Conservation (phyloP, 2,888 invertebrate genomes). For the Mythimna loreyi region DNA sequence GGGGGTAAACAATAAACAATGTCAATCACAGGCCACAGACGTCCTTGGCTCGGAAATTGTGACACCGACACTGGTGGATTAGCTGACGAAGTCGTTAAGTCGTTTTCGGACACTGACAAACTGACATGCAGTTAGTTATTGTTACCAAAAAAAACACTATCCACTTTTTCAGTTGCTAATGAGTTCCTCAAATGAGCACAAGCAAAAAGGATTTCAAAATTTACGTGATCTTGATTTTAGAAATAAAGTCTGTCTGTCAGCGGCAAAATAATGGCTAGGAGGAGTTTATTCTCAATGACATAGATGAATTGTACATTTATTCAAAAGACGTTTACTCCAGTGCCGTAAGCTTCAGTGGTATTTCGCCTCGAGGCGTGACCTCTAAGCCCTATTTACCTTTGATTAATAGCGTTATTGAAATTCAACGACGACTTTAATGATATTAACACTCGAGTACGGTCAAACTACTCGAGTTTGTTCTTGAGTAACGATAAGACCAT, state of each 20-base stretch:
- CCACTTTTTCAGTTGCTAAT: slow-evolving; percentile 20
- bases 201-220: slow-evolving; percentile 17
- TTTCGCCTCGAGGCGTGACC: slow-evolving; percentile 50
- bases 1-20: slow-evolving; percentile 81
- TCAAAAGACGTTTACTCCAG: slow-evolving; percentile 22
- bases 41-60: slow-evolving; percentile 74
- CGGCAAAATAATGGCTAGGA: not conserved
- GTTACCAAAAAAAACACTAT: slow-evolving; percentile 23
- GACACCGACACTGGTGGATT: slow-evolving; percentile 56
- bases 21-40: slow-evolving; percentile 74
- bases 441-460: slow-evolving; percentile 37
- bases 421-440: slow-evolving; percentile 49
- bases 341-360: slow-evolving; percentile 33
- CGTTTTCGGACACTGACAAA: slow-evolving; percentile 28
- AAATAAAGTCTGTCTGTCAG: slow-evolving; percentile 14
- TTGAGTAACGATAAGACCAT: slow-evolving; percentile 45
- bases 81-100: slow-evolving; percentile 43
- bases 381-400: slow-evolving; percentile 58
- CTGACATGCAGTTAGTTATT: slow-evolving; percentile 38
- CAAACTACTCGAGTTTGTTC: slow-evolving; percentile 23
- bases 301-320: slow-evolving; percentile 34
- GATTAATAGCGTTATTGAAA: slow-evolving; percentile 55
- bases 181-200: slow-evolving; percentile 26
- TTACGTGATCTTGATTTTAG: slow-evolving; percentile 21
- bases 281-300: slow-evolving; percentile 32